Conservation (phyloP, 2,888 invertebrate species). For the Aphrophora alni region DNA sequence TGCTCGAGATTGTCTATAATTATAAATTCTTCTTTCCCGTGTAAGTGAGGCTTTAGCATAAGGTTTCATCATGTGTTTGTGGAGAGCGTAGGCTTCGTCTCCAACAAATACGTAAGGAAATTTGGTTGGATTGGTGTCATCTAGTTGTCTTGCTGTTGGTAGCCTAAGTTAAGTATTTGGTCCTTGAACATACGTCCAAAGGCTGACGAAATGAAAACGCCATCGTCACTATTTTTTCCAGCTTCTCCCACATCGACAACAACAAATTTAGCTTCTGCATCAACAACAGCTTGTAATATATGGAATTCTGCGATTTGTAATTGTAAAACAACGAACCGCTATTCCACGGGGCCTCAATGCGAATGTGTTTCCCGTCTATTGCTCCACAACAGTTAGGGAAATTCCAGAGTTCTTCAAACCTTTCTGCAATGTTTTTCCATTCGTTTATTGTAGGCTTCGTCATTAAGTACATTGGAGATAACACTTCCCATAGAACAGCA, state of each 20-base stretch:
- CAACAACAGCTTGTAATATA: constrained; percentile 32
- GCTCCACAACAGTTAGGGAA: constrained; percentile 7
- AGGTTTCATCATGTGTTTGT: constrained; percentile 23
- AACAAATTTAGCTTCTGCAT: constrained; percentile 29
- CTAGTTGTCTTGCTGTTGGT: too few species aligned
- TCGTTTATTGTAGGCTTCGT: not conserved
- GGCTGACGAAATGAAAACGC: constrained; percentile 30
- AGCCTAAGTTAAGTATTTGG: too few species aligned
- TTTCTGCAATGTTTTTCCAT: constrained; percentile 16
- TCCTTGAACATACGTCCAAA: too few species aligned
- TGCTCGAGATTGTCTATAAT: constrained; percentile 31
- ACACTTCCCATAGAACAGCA: constrained; percentile 14
- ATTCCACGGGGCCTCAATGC: constrained; percentile 33
- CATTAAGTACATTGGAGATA: constrained; percentile 30
- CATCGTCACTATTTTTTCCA: constrained; percentile 35
- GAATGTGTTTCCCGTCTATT: constrained; percentile 15
- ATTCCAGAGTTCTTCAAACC: constrained; percentile 10
- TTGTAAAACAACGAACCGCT: constrained; percentile 25
- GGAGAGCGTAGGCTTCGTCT: constrained; percentile 30
- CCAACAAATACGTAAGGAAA: constrained; percentile 32
- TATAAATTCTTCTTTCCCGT: constrained; percentile 24
- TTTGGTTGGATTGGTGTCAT: too few species aligned
- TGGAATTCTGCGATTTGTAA: constrained; percentile 25
- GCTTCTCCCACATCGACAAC: constrained; percentile 36
- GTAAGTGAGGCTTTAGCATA: not conserved